Conservation (phyloP, 2,797 vertebrate species). For the Parambassis ranga region DNA sequence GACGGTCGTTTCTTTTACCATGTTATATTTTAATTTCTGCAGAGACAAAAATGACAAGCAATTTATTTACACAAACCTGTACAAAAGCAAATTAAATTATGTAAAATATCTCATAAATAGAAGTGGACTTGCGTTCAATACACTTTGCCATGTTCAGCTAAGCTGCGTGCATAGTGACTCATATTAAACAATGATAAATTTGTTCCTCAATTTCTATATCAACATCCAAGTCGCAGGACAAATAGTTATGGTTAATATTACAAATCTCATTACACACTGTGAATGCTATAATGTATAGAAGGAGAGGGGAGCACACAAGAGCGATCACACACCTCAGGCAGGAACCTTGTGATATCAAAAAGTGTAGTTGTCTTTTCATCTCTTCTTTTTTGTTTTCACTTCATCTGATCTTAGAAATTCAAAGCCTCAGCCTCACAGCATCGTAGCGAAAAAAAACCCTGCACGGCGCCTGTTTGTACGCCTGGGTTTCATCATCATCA, state of each 20-base stretch:
- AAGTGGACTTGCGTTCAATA: conserved; percentile 99
- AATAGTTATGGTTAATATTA: conserved; percentile 98
- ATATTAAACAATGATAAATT: conserved; percentile 99
- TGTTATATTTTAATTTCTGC: conserved; percentile 99
- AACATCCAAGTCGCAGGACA: conserved; percentile 99
- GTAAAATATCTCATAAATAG: conserved; percentile 99
- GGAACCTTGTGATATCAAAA: too few species aligned
- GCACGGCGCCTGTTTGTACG: conserved; percentile 8
- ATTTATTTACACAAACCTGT: conserved; percentile 99
- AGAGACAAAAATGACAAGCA: conserved; percentile 99
- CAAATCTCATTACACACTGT: conserved; percentile 92
- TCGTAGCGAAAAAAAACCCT: conserved; percentile 31
- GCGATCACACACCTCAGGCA: conserved; percentile 86
- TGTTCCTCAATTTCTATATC: conserved; percentile 96
- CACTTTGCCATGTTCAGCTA: conserved; percentile 99
- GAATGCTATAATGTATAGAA: conserved; percentile 87
- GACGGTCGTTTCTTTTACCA: conserved; percentile 81
- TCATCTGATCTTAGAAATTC: conserved; percentile 33
- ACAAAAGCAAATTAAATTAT: conserved; percentile 99
- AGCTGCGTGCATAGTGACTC: conserved; percentile 99
- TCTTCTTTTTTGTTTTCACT: conserved; percentile 19
- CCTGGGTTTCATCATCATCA: conserved; percentile 40
- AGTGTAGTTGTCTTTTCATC: conserved; percentile 13
- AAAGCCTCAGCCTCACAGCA: conserved; percentile 33
- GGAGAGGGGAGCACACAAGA: conserved; percentile 78